Conservation (phyloP, 2,797 vertebrate species). For the Propithecus perrieri region DNA sequence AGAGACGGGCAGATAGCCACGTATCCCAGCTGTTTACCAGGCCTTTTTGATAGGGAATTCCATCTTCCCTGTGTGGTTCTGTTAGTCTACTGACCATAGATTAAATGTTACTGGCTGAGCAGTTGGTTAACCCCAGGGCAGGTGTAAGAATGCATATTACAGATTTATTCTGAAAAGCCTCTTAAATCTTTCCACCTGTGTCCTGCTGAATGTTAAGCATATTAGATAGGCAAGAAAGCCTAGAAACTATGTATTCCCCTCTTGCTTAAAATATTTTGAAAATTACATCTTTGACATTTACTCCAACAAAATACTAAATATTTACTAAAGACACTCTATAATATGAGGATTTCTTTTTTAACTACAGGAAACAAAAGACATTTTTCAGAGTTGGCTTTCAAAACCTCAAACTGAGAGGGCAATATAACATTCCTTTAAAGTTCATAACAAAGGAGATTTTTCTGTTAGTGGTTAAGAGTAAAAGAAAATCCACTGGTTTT, state of each 20-base stretch:
- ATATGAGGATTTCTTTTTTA: constrained; percentile 24
- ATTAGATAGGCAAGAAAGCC: not conserved
- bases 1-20: constrained; percentile 6
- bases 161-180: constrained; percentile 62
- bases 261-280: constrained; percentile 48
- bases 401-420: constrained; percentile 33
- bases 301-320: constrained; percentile 5
- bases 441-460: constrained; percentile 46
- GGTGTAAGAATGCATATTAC: constrained; percentile 23
- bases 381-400: constrained; percentile 60
- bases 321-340: constrained; percentile 45
- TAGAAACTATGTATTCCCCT: constrained; percentile 1
- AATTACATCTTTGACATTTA: constrained; percentile 43
- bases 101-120: constrained; percentile 22
- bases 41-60: not conserved
- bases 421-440: constrained; percentile 49
- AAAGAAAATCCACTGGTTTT: constrained; percentile 44
- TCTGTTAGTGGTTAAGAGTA: constrained; percentile 21
- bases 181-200: constrained; percentile 57
- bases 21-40: not conserved
- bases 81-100: constrained; percentile 17
- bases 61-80: not conserved
- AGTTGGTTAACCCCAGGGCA: constrained; percentile 39
- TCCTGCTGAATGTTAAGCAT: constrained; percentile 1
- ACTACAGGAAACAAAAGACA: constrained; percentile 19